phyloP scores from a whole-genome alignment of 2,797 vertebrate genomes.

The Poeciliopsis paucimaculata region DNA sequence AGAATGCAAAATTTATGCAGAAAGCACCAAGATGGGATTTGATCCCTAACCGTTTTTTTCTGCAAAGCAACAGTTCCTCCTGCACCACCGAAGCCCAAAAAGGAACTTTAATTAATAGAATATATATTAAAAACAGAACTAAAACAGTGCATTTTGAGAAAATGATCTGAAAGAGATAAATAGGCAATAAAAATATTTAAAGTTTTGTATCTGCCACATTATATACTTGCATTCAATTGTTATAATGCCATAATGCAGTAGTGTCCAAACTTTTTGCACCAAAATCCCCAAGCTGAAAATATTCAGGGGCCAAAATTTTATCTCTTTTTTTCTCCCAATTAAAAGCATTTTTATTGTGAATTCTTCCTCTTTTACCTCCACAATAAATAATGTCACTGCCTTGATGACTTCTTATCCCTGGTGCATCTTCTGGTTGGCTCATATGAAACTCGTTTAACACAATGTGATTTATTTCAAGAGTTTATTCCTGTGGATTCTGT shows the following conservation, averaged over 20 bases:
- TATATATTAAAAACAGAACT: background rate
- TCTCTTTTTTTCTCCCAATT: too few relatives aligned
- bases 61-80: background rate
- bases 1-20: too few relatives aligned
- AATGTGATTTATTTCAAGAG: background rate
- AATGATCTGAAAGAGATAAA: background rate
- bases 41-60: background rate
- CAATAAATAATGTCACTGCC: too few relatives aligned
- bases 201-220: background rate
- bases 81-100: background rate
- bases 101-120: background rate
- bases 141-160: background rate
- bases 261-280: too few relatives aligned
- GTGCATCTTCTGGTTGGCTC: background rate
- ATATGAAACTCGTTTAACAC: background rate
- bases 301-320: too few relatives aligned
- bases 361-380: too few relatives aligned
- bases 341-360: too few relatives aligned
- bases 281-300: too few relatives aligned
- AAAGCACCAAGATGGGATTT: background rate
- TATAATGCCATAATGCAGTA: too few relatives aligned
- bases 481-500: background rate
- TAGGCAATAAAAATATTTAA: background rate
- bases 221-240: too few relatives aligned
- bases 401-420: background rate